A percentile compares a stretch with the other conserved stretches of the same genome.
phyloP scores from a whole-genome alignment of 2,888 invertebrate species.

The Euplexia lucipara region DNA sequence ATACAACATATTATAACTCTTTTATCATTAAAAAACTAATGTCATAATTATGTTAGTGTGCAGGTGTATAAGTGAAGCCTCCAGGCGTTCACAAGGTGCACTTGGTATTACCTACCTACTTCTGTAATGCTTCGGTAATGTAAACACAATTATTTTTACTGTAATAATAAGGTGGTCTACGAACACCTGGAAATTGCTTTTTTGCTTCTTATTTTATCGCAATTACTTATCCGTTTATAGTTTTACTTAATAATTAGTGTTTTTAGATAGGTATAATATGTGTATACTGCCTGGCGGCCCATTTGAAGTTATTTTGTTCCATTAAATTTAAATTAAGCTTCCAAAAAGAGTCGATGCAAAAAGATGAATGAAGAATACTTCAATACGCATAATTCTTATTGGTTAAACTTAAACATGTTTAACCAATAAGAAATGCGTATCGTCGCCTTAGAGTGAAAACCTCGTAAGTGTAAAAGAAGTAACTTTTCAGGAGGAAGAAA shows the following conservation, averaged over 20 bases:
- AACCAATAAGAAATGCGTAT: too few relatives aligned
- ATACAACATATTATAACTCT: not conserved
- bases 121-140: conserved; percentile 3
- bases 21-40: conserved; percentile 21
- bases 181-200: conserved; percentile 11
- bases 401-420: too few relatives aligned
- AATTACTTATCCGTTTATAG: not conserved
- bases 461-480: too few relatives aligned
- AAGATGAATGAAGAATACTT: too few relatives aligned
- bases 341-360: too few relatives aligned
- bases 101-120: conserved; percentile 1
- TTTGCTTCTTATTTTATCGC: not conserved
- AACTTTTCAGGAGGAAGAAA: too few relatives aligned
- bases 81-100: conserved; percentile 33
- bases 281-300: not conserved
- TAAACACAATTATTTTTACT: conserved; percentile 12
- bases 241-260: not conserved
- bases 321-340: too few relatives aligned
- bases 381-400: too few relatives aligned
- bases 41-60: conserved; percentile 12
- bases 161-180: conserved; percentile 9
- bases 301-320: not conserved
- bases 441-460: too few relatives aligned
- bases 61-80: conserved; percentile 26
- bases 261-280: not conserved